These are phyloP conservation scores for Magallana gigas DNA, from an alignment of 1,140 invertebrate genomes.

Conservation along the genomic window DNA sequence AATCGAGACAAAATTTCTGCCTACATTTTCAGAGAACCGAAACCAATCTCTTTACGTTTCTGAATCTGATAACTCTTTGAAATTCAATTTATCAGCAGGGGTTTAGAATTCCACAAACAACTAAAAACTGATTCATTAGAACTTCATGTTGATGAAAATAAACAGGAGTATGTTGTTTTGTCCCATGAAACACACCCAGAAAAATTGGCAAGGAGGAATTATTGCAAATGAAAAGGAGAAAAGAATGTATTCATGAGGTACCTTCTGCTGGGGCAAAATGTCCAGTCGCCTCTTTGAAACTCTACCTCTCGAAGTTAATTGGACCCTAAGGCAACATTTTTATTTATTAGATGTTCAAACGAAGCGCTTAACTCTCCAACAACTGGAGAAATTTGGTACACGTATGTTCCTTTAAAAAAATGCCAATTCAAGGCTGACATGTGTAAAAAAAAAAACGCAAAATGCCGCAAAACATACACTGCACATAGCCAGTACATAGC, in stretches of 20 bases:
- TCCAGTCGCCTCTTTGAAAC: neutral
- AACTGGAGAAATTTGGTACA: too few species aligned
- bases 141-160: neutral
- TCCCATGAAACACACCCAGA: neutral
- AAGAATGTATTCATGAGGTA: neutral
- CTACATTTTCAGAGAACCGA: neutral
- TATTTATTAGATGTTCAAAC: too few species aligned
- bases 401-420: too few species aligned
- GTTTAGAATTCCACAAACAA: neutral
- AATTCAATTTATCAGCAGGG: neutral
- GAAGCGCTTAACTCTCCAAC: too few species aligned
- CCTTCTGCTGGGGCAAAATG: neutral
- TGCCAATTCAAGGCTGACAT: too few species aligned
- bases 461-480: too few species aligned
- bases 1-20: neutral
- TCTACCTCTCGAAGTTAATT: too few species aligned
- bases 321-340: too few species aligned
- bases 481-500: too few species aligned
- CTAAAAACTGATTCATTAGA: neutral
- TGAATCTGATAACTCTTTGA: neutral
- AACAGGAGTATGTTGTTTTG: neutral
- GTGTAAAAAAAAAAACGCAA: too few species aligned
- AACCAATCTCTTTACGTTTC: neutral
- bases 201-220: conserved; percentile 15
- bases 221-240: neutral